A percentile compares a stretch with the other conserved stretches of the same genome.
These are phyloP conservation scores for Parambassis ranga DNA, from an alignment of 2,797 vertebrate species.

Conservation along the genomic window DNA sequence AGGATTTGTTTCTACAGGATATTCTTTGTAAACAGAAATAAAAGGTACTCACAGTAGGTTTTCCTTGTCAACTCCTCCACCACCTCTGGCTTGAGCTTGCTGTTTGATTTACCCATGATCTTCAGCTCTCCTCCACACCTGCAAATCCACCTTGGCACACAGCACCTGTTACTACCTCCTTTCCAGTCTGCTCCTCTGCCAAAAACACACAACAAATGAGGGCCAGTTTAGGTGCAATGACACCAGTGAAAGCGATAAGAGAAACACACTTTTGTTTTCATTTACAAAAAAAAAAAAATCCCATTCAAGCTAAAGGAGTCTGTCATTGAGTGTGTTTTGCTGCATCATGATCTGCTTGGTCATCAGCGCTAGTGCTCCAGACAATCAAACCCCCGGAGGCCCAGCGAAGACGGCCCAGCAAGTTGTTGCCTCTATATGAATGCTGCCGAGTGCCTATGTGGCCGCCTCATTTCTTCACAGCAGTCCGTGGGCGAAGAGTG, in stretches of 20 bases:
- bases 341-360: conserved; percentile 51
- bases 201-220: conserved; percentile 63
- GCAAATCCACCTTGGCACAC: conserved; percentile 63
- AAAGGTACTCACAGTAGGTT: conserved; percentile 93
- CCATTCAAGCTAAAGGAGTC: conserved; percentile 41
- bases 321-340: conserved; percentile 24
- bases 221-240: conserved; percentile 44
- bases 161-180: conserved; percentile 66
- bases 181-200: conserved; percentile 61
- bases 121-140: conserved; percentile 61
- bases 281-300: conserved; percentile 4
- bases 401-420: conserved; percentile 35
- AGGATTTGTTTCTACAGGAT: background rate
- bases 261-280: conserved; percentile 16
- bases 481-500: conserved; percentile 60
- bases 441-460: conserved; percentile 39
- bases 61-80: conserved; percentile 96
- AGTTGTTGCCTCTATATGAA: conserved; percentile 46
- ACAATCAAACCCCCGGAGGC: conserved; percentile 43
- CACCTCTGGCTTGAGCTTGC: conserved; percentile 96
- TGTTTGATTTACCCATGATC: conserved; percentile 97
- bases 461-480: conserved; percentile 61
- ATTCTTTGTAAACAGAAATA: background rate
- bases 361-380: conserved; percentile 49
- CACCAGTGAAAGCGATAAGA: background rate